Conservation (phyloP, 1,140 invertebrate genomes). For the Aphelenchoides avenae region DNA sequence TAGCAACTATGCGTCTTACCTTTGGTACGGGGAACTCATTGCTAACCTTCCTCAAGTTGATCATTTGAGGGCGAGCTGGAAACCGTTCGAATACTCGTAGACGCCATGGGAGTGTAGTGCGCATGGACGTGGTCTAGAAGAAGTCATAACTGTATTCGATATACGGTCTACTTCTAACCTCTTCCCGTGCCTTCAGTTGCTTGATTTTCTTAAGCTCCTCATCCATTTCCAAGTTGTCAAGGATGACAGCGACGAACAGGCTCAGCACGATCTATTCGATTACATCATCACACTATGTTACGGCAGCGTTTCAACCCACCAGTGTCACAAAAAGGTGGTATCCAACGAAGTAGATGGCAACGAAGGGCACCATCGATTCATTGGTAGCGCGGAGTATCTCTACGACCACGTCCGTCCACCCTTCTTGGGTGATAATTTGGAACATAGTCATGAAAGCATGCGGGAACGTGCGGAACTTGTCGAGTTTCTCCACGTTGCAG, state of each 20-base stretch:
- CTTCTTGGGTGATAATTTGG: constrained; percentile 98
- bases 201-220: constrained; percentile 99
- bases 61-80: constrained; percentile 97
- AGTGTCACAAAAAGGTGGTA: constrained; percentile 98
- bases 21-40: constrained; percentile 52
- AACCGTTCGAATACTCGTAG: constrained; percentile 97
- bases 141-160: not conserved
- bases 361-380: constrained; percentile 79
- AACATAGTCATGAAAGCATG: constrained; percentile 99
- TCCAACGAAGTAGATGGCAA: constrained; percentile 96
- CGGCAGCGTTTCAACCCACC: constrained; percentile 22
- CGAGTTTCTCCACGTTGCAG: constrained; percentile 83
- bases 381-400: constrained; percentile 87
- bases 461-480: constrained; percentile 96
- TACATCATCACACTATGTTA: constrained; percentile 12
- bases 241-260: constrained; percentile 98
- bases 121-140: constrained; percentile 85
- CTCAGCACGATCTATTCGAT: constrained; percentile 90
- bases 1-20: not conserved
- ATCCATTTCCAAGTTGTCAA: constrained; percentile 97
- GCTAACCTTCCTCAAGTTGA: constrained; percentile 85
- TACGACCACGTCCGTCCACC: constrained; percentile 74
- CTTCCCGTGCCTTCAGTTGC: constrained; percentile 66
- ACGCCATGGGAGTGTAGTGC: constrained; percentile 82
- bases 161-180: constrained; percentile 16